phyloP scores from a whole-genome alignment of 2,888 invertebrate genomes.

The Pelosia muscerda region DNA sequence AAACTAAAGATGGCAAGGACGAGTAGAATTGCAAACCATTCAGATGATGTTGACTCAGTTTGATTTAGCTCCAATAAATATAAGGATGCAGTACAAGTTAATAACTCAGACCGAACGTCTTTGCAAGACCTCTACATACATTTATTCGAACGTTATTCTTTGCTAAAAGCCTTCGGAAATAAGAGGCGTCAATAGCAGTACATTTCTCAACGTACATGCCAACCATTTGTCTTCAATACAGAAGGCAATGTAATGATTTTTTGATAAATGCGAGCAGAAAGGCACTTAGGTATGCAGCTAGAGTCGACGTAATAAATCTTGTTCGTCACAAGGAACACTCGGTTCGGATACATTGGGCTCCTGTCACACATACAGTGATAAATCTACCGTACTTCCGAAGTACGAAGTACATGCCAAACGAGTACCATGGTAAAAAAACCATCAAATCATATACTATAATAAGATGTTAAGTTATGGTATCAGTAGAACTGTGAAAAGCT shows the following conservation, averaged over 20 bases:
- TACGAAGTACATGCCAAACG: conserved; percentile 42
- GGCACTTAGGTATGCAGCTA: conserved; percentile 58
- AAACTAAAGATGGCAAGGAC: neutral
- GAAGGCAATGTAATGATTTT: conserved; percentile 57
- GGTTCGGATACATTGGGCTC: conserved; percentile 56
- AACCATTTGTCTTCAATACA: conserved; percentile 42
- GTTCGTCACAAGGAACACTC: conserved; percentile 61
- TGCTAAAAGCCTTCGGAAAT: conserved; percentile 29
- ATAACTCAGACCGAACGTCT: conserved; percentile 36
- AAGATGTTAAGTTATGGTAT: conserved; percentile 51
- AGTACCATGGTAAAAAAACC: conserved; percentile 43
- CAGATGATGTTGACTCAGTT: too few relatives aligned
- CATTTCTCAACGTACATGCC: conserved; percentile 38
- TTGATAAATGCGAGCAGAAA: conserved; percentile 57
- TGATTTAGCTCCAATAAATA: conserved; percentile 17
- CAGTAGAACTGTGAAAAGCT: too few relatives aligned
- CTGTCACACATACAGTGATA: conserved; percentile 62
- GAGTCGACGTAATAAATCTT: conserved; percentile 63
- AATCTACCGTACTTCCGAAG: conserved; percentile 56
- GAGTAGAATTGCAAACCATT: neutral
- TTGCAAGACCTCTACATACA: conserved; percentile 31
- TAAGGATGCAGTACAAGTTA: conserved; percentile 23
- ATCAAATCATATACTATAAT: conserved; percentile 69
- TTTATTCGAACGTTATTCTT: conserved; percentile 29
- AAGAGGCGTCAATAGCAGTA: conserved; percentile 37